Evolutionary conservation across 2,113 vertebrate species (phyloP), one percentile per base, ranked within the genome.

Genomic region (Bagarius yarrelli): DNA sequence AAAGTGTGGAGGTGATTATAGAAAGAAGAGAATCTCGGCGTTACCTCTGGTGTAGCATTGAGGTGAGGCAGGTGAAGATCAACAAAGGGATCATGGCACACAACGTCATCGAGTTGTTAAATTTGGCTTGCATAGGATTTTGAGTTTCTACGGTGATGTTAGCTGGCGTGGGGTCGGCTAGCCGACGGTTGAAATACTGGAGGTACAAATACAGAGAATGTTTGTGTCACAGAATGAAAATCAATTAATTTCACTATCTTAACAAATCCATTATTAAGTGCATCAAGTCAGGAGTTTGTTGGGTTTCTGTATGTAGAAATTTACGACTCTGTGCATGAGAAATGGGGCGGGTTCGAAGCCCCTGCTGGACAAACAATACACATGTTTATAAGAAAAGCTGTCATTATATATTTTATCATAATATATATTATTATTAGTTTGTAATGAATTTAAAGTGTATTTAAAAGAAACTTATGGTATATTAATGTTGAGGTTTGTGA

Each of bases 51-150:
- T 95, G 94, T 66, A 96, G 87, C 82, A 95, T 91, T 47, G 95
- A 95, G 91, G 94, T 96, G 84, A 96, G 95, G 84, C 93, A 95
- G 87, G 93, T 90, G 82, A 96, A 95, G 76, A 92, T 21, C 56
- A 96, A 90, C 75, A 96, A 89, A 0, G 95, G 95, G 67, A 95
- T 74, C 95, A 95, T 96, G 79, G 95, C 90, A 1, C 95, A 95
- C 60, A 96, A 73, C 0, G 95, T 94, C 95, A 96, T 95, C 86
- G 94, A 90, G 34, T 95, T 96, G 88, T 93, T 93, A 88, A 95
- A 96, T 81, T 91, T 91, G 47, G 88, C 85, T 25, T 91, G 88
- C 82, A 95, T 87, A 30, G 83, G 87, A 34, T 61, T 88, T 1
- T 0, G 85, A 1, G 53, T 21, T 2, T 1, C 56, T 25, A 23